Percentiles rank a stretch among this genome's conserved stretches.
Evolutionary conservation across 2,888 invertebrate genomes (phyloP).

Genomic region (Pedicia rivosa): DNA sequence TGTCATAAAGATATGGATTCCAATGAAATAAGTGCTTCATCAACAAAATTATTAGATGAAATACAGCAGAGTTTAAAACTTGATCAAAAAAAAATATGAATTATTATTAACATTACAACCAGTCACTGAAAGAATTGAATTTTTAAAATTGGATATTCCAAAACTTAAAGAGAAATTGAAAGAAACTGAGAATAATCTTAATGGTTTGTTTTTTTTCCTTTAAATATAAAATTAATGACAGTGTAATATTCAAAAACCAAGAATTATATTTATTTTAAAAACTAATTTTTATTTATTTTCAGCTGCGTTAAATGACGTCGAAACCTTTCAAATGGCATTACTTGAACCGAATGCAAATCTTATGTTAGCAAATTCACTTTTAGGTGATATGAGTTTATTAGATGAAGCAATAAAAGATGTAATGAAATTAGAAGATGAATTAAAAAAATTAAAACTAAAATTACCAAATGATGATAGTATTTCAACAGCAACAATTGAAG

Average conservation of each 20-base stretch:
- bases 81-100: too few species aligned
- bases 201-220: too few species aligned
- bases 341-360: slow-evolving; percentile 39
- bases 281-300: too few species aligned
- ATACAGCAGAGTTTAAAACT: too few species aligned
- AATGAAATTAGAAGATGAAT: slow-evolving; percentile 29
- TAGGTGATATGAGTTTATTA: slow-evolving; percentile 59
- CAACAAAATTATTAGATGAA: slow-evolving; percentile 40
- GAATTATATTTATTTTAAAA: too few species aligned
- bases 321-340: slow-evolving; percentile 27
- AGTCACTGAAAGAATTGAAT: slow-evolving; percentile 43
- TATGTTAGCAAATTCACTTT: slow-evolving; percentile 38
- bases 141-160: slow-evolving; percentile 48
- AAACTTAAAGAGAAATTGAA: slow-evolving; percentile 37
- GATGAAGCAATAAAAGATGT: slow-evolving; percentile 49
- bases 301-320: slow-evolving; percentile 19
- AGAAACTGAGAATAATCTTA: slow-evolving; percentile 31
- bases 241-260: too few species aligned
- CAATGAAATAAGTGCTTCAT: too few species aligned
- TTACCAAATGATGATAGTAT: too few species aligned
- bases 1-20: slow-evolving; percentile 55
- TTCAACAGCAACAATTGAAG: slow-evolving; percentile 22
- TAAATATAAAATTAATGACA: too few species aligned
- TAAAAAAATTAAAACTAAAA: slow-evolving; percentile 32
- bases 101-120: slow-evolving; percentile 52